Conservation (phyloP, 2,113 vertebrate genomes). For the Ciconia maguari region DNA sequence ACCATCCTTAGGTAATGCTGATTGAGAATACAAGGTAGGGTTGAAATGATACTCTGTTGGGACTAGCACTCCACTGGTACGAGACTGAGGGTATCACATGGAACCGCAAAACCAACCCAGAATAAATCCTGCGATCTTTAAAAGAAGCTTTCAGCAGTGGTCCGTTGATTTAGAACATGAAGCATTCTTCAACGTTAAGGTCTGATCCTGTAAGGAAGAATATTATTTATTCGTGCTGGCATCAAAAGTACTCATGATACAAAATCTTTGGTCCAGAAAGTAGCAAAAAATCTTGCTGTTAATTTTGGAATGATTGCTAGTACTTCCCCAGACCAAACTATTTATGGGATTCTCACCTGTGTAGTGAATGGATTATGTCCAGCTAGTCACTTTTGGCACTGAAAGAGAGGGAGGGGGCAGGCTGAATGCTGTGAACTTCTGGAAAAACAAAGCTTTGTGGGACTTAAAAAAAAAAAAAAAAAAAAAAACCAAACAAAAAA, state of each 20-base stretch:
- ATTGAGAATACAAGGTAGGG: neutral
- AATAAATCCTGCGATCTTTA: neutral
- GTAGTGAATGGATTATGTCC: neutral
- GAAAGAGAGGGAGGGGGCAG: neutral
- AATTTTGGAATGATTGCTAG: neutral
- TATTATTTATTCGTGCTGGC: neutral
- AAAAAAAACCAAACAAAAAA: too few relatives aligned
- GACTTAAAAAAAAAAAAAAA: neutral
- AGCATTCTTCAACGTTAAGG: neutral
- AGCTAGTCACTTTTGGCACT: neutral
- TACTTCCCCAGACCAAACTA: neutral
- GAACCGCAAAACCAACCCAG: neutral
- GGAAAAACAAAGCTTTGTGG: neutral
- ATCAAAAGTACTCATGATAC: neutral
- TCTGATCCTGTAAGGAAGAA: neutral
- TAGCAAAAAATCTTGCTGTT: neutral
- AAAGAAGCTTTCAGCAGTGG: neutral
- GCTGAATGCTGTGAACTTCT: neutral
- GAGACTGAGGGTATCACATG: too few relatives aligned
- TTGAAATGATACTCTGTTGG: neutral
- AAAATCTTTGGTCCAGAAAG: neutral
- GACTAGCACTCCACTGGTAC: neutral
- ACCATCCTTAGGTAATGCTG: fast-evolving
- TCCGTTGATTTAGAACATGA: neutral
- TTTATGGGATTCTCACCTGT: neutral